These are phyloP conservation scores for Pocillopora grandis DNA, from an alignment of 92 coral and sea anemone species.

Conservation along the genomic window DNA sequence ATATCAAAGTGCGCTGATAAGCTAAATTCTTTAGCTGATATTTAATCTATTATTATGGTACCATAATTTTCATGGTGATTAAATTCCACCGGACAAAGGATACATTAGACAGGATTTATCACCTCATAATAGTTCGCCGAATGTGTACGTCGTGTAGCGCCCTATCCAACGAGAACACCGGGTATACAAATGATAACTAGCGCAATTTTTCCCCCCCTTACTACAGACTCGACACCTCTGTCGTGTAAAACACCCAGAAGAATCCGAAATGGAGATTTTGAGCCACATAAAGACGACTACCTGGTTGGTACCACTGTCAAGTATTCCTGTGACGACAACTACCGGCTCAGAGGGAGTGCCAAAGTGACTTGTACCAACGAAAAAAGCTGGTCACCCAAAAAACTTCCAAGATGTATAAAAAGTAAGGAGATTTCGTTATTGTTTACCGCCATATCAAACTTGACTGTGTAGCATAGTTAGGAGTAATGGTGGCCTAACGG, in stretches of 20 bases:
- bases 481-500: no score
- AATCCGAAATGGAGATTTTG: constrained; percentile 31
- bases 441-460: no score
- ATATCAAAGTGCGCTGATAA: no score
- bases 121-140: no score
- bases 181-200: background rate
- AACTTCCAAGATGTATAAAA: constrained; percentile 47
- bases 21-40: no score
- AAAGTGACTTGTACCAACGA: constrained; percentile 46
- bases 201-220: background rate
- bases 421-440: constrained; percentile 29
- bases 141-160: no score
- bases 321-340: constrained; percentile 58
- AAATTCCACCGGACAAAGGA: no score
- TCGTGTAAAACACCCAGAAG: constrained; percentile 37
- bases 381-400: constrained; percentile 60
- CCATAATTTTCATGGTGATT: no score
- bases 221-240: background rate
- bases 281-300: constrained; percentile 11
- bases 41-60: no score
- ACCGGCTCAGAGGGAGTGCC: constrained; percentile 50
- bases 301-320: constrained; percentile 47
- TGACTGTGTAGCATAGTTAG: no score
- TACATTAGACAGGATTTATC: no score
- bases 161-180: background rate